Conservation (phyloP, 2,113 vertebrate species). For the Aptenodytes forsteri region DNA sequence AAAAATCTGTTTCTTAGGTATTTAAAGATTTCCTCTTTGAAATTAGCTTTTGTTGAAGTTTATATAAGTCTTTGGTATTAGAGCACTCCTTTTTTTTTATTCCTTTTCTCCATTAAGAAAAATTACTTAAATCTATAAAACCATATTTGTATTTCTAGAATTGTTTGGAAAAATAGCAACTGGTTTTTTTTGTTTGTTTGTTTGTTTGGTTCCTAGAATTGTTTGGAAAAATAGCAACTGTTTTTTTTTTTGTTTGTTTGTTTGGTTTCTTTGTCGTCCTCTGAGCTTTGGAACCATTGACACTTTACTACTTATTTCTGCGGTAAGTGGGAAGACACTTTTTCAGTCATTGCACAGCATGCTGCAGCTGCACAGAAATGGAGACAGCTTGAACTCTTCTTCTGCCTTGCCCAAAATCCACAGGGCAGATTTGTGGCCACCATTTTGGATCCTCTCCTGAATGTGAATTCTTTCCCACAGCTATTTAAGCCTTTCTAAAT, state of each 20-base stretch:
- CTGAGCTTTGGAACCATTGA: not conserved
- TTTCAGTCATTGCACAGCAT: not conserved
- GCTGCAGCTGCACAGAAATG: constrained; percentile 1
- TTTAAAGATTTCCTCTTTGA: not conserved
- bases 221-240: not conserved
- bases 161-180: constrained; percentile 13
- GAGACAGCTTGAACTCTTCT: not conserved
- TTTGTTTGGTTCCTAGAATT: not conserved
- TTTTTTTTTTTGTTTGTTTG: not conserved
- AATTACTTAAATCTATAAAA: not conserved
- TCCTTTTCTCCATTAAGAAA: not conserved
- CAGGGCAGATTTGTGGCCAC: constrained; percentile 31
- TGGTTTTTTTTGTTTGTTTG: not conserved
- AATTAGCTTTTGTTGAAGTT: not conserved
- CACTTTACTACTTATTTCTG: not conserved
- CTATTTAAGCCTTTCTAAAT: not conserved
- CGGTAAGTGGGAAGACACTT: not conserved
- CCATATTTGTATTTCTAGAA: constrained; percentile 14
- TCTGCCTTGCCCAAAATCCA: constrained; percentile 44
- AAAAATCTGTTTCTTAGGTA: not conserved
- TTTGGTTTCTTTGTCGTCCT: constrained; percentile 47
- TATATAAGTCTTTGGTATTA: not conserved
- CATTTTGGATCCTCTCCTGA: constrained; percentile 31
- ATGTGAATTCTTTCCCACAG: constrained; percentile 28
- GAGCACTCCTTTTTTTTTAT: not conserved